These are phyloP conservation scores for Phataginus tricuspis DNA, from an alignment of 2,797 vertebrate species.

Conservation along the genomic window DNA sequence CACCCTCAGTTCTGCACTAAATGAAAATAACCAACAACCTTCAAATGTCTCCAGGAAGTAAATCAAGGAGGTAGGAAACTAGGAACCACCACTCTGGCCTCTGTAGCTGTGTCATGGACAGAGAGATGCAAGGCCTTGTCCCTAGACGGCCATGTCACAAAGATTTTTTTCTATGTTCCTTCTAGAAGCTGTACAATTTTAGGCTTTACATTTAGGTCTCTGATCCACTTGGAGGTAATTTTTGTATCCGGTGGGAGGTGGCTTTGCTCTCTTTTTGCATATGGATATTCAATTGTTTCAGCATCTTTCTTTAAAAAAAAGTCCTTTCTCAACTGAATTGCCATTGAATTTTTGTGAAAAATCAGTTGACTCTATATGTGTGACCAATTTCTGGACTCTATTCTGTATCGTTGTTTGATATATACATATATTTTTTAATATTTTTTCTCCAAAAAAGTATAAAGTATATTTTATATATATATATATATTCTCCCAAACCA, in stretches of 20 bases:
- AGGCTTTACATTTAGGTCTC: not conserved
- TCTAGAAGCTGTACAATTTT: not conserved
- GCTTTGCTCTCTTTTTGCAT: not conserved
- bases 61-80: not conserved
- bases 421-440: too few species aligned
- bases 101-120: not conserved
- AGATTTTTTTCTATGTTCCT: not conserved
- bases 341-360: not conserved
- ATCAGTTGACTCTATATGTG: not conserved
- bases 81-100: accelerated
- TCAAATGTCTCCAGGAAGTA: not conserved
- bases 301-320: not conserved
- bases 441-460: too few species aligned
- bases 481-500: not conserved
- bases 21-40: not conserved
- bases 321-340: not conserved
- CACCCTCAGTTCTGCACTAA: not conserved
- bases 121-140: not conserved
- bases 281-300: not conserved
- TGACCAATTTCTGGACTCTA: not conserved
- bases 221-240: not conserved
- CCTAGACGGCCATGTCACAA: not conserved
- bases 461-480: not conserved
- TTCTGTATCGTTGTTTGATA: not conserved
- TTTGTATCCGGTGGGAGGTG: not conserved